Base-by-base conservation (phyloP, 2,888 invertebrate species). In the Andricus quercusramuli region DNA sequence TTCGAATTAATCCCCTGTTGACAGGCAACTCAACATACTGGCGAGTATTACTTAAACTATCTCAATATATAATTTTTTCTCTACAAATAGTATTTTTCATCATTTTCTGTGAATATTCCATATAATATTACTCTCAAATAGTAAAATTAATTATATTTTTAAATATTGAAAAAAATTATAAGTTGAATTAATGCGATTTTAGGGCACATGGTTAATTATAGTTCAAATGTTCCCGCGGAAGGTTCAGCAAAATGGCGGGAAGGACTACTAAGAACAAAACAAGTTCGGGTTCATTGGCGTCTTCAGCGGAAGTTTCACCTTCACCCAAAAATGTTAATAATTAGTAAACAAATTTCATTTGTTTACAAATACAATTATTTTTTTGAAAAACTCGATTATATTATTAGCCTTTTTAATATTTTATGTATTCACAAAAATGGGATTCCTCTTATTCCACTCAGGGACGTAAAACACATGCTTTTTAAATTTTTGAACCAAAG, bases 271-370 rank as follows among this genome's bases (percentile, higher is more conserved):
- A 17, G 15, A 17, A 44, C 41, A 68, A 47, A 8, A 25, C 56
- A 4, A 41, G 9, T 8, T 47, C 3, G n/a, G 6, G 25, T 41
- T 56, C 56, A 25, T 44, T 25, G 25, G 25, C 17, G 68, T 47
- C 17, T 25, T 68, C 3, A 68, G 41, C 67, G 22, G 41, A 67
- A 67, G 32, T 41, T 67, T 67, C 22, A 67, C 67, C 41, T 67
- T 67, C 22, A 41, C 67, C 41, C 11, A 41, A n/a, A 67, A 41
- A 41, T 67, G 22, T n/a, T 67, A 67, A 67, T 37, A 41, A 67
- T 67, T 22, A 22, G 17, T 32, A 0, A 37, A 67, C 20, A 22
- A 67, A 67, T 41, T 20, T 6, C 41, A 41, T 2, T 22, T 22
- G 8, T 29, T n/a, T 6, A 13, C 3, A 41, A 66, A 29, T 66